Percentiles rank a stretch among this genome's conserved stretches.
phyloP scores from a whole-genome alignment of 1,140 invertebrate species.

The Zophobas morio region DNA sequence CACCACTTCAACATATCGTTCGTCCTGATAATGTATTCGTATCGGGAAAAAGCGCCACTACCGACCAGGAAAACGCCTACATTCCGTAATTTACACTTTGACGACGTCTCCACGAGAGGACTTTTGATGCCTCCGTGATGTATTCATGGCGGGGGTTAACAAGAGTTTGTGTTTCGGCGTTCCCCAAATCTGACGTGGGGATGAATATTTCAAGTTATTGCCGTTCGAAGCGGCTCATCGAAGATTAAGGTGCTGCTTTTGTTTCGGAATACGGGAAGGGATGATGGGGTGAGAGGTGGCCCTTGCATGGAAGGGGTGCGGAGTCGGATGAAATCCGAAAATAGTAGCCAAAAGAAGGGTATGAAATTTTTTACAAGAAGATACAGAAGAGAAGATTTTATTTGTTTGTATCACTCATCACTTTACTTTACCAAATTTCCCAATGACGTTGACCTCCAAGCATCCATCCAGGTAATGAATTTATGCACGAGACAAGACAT shows the following conservation, averaged over 20 bases:
- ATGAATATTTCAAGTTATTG: conserved; percentile 49
- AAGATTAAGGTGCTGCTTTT: conserved; percentile 14
- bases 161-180: conserved; percentile 45
- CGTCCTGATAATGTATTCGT: conserved; percentile 46
- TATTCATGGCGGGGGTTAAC: conserved; percentile 46
- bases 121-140: conserved; percentile 45
- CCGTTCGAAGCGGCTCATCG: conserved; percentile 18
- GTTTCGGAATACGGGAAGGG: no score
- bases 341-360: no score
- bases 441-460: neutral
- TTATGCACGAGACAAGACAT: conserved; percentile 44
- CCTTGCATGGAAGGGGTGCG: no score
- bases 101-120: conserved; percentile 28
- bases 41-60: conserved; percentile 44
- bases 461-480: neutral
- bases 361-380: no score
- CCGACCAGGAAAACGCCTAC: conserved; percentile 42
- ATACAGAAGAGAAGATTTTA: no score
- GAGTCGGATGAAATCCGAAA: no score
- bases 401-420: no score
- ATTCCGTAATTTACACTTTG: conserved; percentile 46
- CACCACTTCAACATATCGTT: conserved; percentile 42
- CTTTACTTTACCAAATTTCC: no score
- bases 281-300: no score
- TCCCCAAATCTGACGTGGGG: conserved; percentile 30